Conservation (phyloP, 2,797 vertebrate species). For the Enoplosus armatus region DNA sequence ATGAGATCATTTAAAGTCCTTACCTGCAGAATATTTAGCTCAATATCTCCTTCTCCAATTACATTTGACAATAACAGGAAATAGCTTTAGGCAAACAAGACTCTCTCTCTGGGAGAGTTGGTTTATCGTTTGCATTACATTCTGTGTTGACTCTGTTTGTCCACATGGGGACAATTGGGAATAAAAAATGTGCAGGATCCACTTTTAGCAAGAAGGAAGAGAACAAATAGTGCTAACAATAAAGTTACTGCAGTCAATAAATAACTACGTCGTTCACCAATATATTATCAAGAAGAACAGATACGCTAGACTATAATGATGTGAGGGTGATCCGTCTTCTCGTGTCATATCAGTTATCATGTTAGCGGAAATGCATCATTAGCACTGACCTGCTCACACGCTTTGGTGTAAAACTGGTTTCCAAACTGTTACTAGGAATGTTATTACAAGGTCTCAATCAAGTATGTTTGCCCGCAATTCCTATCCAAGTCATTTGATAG, state of each 20-base stretch:
- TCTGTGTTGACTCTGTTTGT: conserved; percentile 29
- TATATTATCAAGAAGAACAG: not conserved
- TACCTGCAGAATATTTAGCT: conserved; percentile 30
- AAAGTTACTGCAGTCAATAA: not conserved
- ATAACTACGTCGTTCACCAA: not conserved
- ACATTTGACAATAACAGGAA: conserved; percentile 32
- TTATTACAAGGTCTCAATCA: not conserved
- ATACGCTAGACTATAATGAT: not conserved
- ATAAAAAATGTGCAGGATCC: conserved; percentile 21
- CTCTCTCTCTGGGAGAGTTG: conserved; percentile 14
- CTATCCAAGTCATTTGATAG: not conserved
- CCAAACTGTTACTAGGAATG: not conserved
- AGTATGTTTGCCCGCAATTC: not conserved
- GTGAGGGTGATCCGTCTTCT: not conserved
- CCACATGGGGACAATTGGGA: conserved; percentile 1
- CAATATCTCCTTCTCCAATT: conserved; percentile 41
- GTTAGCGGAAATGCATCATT: not conserved
- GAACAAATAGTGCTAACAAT: not conserved
- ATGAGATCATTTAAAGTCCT: conserved; percentile 28
- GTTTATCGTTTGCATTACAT: conserved; percentile 30
- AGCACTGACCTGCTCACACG: not conserved
- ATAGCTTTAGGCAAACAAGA: conserved; percentile 30
- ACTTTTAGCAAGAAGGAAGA: not conserved
- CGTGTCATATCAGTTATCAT: not conserved
- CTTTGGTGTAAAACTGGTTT: not conserved